A percentile compares a stretch with the other conserved stretches of the same genome.
Conservation (phyloP, 2,113 vertebrate genomes). For the Pimephales promelas region DNA sequence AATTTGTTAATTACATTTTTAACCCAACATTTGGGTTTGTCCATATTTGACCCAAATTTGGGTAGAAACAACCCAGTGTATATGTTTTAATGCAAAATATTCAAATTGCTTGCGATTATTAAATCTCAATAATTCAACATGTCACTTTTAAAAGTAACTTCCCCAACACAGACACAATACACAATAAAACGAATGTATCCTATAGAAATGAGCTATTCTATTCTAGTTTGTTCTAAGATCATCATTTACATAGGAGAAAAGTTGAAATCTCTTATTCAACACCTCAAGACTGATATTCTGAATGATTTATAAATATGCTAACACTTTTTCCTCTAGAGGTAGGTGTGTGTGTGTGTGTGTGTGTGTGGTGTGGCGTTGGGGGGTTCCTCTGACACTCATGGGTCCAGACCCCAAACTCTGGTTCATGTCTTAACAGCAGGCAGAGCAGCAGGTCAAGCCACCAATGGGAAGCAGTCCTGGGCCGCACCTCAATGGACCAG, state of each 20-base stretch:
- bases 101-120: background rate
- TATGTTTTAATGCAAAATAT: background rate
- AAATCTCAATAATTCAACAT: background rate
- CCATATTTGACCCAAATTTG: too few relatives aligned
- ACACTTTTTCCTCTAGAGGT: conserved; percentile 51
- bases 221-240: conserved; percentile 7
- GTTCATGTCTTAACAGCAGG: conserved; percentile 59
- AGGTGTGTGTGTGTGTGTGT: conserved; percentile 12
- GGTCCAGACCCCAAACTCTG: conserved; percentile 56
- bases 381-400: conserved; percentile 47
- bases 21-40: too few relatives aligned
- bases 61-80: too few relatives aligned
- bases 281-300: conserved; percentile 52
- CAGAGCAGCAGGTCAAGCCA: conserved; percentile 52
- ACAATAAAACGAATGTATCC: background rate
- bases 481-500: conserved; percentile 37
- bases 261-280: conserved; percentile 47
- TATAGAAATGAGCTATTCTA: background rate
- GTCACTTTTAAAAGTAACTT: background rate
- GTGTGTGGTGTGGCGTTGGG: conserved; percentile 11
- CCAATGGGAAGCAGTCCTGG: conserved; percentile 47
- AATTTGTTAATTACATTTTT: too few relatives aligned
- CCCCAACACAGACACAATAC: background rate
- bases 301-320: conserved; percentile 67
- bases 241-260: conserved; percentile 53